phyloP scores from a whole-genome alignment of 2,888 invertebrate species.

The Aproaerema taeniolella region DNA sequence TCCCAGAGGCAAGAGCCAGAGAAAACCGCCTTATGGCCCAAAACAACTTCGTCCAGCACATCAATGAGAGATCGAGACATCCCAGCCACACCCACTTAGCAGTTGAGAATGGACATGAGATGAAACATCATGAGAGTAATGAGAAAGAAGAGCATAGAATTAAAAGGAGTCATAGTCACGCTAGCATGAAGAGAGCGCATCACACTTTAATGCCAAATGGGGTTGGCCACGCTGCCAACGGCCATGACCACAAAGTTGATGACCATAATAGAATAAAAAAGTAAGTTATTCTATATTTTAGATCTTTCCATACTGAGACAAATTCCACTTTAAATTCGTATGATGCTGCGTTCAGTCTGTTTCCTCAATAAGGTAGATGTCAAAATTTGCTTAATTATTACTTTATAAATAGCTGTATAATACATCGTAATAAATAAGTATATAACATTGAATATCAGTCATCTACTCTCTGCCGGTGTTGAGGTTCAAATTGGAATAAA shows the following conservation, averaged over 20 bases:
- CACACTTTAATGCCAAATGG: slow-evolving; percentile 59
- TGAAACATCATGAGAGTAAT: slow-evolving; percentile 26
- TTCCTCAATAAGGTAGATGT: too few species aligned
- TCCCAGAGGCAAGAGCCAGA: slow-evolving; percentile 68
- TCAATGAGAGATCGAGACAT: slow-evolving; percentile 61
- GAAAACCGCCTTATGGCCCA: slow-evolving; percentile 71
- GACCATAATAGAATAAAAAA: slow-evolving; percentile 51
- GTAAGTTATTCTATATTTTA: too few species aligned
- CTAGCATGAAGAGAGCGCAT: slow-evolving; percentile 61
- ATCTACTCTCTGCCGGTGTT: too few species aligned
- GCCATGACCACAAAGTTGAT: slow-evolving; percentile 49
- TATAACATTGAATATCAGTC: too few species aligned
- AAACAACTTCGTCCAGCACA: slow-evolving; percentile 64
- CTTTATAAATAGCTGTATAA: too few species aligned
- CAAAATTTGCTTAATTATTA: too few species aligned
- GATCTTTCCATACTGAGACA: too few species aligned
- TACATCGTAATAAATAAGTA: too few species aligned
- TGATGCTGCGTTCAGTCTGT: too few species aligned
- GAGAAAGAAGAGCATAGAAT: slow-evolving; percentile 37
- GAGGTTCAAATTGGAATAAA: too few species aligned
- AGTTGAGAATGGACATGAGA: slow-evolving; percentile 53
- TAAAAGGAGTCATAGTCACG: slow-evolving; percentile 64
- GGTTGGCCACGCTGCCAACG: slow-evolving; percentile 48
- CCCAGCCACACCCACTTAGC: slow-evolving; percentile 55
- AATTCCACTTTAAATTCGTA: too few species aligned